A percentile compares a stretch with the other conserved stretches of the same genome.
phyloP scores from a whole-genome alignment of 2,797 vertebrate genomes.

The Arrhamphus sclerolepis region DNA sequence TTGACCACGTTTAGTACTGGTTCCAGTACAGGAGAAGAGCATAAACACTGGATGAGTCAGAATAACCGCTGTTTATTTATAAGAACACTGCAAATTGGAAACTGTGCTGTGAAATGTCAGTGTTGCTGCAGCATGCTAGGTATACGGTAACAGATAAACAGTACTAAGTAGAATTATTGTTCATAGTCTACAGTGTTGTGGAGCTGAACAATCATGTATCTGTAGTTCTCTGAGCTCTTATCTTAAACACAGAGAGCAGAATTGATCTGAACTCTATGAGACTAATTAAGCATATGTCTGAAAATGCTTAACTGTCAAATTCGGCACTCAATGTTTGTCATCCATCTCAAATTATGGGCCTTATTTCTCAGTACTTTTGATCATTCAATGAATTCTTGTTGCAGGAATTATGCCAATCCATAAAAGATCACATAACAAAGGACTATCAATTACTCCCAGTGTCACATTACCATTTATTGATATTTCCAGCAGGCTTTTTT shows the following conservation, averaged over 20 bases:
- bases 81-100: too few relatives aligned
- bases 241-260: neutral
- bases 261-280: constrained; percentile 1
- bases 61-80: too few relatives aligned
- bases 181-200: too few relatives aligned
- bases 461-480: constrained; percentile 5
- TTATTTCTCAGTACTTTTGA: constrained; percentile 6
- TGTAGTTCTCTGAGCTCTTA: neutral
- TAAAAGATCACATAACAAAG: constrained; percentile 6
- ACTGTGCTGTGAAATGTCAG: too few relatives aligned
- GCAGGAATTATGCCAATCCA: constrained; percentile 7
- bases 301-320: constrained; percentile 6
- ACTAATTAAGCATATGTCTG: neutral
- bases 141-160: too few relatives aligned
- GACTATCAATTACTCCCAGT: constrained; percentile 8
- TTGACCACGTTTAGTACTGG: too few relatives aligned
- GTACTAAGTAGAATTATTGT: too few relatives aligned
- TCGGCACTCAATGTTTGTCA: neutral
- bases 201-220: too few relatives aligned
- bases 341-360: constrained; percentile 3
- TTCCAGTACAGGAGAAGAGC: too few relatives aligned
- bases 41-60: too few relatives aligned
- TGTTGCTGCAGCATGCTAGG: too few relatives aligned
- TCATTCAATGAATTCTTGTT: constrained; percentile 4
- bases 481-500: constrained; percentile 21